Conservation (phyloP, 2,113 vertebrate genomes). For the Hemiscyllium ocellatum region DNA sequence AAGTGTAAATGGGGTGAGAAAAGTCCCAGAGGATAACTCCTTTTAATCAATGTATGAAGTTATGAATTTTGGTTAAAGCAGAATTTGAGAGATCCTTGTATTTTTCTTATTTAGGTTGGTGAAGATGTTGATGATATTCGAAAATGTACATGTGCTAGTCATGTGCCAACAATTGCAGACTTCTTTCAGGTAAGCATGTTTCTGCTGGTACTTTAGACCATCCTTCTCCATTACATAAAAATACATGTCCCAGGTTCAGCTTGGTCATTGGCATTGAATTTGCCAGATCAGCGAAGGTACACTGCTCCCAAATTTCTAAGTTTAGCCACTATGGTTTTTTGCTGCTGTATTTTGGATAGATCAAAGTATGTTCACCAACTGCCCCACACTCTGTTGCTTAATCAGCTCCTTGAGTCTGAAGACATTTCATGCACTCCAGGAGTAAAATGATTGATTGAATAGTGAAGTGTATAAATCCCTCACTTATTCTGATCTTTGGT, state of each 20-base stretch:
- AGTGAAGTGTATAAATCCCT: neutral
- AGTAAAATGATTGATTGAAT: neutral
- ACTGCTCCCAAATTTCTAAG: neutral
- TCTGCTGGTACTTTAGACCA: neutral
- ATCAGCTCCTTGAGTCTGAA: neutral
- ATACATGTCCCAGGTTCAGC: neutral
- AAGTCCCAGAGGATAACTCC: neutral
- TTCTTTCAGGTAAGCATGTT: conserved; percentile 81
- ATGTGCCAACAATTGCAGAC: conserved; percentile 88
- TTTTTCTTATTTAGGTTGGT: conserved; percentile 69
- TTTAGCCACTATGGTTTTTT: neutral
- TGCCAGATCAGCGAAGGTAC: neutral
- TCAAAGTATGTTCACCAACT: neutral
- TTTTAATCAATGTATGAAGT: neutral
- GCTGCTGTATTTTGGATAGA: neutral
- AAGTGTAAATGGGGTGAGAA: neutral
- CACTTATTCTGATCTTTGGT: neutral
- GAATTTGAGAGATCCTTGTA: neutral
- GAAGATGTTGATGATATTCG: conserved; percentile 88
- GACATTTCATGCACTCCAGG: neutral
- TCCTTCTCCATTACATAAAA: neutral
- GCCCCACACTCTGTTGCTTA: neutral
- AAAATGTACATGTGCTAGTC: conserved; percentile 91
- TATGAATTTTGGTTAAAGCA: neutral
- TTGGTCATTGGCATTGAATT: neutral